Evolutionary conservation across 2,888 invertebrate genomes (phyloP).

Genomic region (Empis livida): DNA sequence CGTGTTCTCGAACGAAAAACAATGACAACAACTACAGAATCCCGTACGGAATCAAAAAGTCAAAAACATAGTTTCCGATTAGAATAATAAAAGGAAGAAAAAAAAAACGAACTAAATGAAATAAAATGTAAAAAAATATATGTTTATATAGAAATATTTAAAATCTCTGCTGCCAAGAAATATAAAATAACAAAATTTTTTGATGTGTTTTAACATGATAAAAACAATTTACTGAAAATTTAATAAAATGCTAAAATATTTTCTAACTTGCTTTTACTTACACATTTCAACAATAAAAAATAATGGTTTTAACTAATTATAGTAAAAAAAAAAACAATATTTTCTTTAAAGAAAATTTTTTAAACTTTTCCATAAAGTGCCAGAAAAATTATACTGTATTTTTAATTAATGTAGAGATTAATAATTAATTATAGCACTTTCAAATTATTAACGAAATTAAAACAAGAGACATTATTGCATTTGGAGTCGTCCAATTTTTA

Average conservation of each 20-base stretch:
- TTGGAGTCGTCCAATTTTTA: too few relatives aligned
- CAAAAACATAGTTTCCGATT: conserved; percentile 35
- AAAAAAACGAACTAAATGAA: neutral
- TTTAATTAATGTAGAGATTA: too few relatives aligned
- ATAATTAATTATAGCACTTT: too few relatives aligned
- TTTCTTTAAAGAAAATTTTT: too few relatives aligned
- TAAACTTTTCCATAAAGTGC: too few relatives aligned
- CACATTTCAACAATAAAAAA: too few relatives aligned
- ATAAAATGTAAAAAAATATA: neutral
- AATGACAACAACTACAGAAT: conserved; percentile 32
- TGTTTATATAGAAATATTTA: neutral
- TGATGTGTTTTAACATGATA: neutral
- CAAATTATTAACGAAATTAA: too few relatives aligned
- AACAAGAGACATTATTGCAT: too few relatives aligned
- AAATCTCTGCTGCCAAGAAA: neutral
- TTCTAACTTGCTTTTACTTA: neutral
- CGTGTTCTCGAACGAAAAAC: conserved; percentile 36
- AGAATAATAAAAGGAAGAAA: conserved; percentile 16
- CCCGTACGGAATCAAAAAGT: conserved; percentile 33
- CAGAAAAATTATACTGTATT: too few relatives aligned
- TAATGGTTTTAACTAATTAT: too few relatives aligned
- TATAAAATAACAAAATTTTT: neutral
- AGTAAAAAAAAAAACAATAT: too few relatives aligned
- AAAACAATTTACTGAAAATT: neutral
- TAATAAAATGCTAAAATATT: neutral